Evolutionary conservation across 2,888 invertebrate species (phyloP).

Genomic region (Apotomis capreana): DNA sequence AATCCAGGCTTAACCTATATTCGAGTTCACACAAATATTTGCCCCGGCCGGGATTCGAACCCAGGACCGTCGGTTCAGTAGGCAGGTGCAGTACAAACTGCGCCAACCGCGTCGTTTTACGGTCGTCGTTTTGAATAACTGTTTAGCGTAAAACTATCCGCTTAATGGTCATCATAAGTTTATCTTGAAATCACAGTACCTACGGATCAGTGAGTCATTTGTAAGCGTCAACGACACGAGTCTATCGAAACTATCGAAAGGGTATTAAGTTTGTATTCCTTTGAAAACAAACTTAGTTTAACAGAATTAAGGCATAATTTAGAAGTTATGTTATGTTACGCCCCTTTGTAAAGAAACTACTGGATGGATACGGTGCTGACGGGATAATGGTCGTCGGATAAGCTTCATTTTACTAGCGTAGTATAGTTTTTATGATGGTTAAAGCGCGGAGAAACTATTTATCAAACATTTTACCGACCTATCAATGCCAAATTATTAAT

Average conservation of each 20-base stretch:
- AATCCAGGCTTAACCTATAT: too few relatives aligned
- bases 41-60: too few relatives aligned
- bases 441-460: background rate
- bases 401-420: conserved; percentile 23
- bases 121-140: conserved; percentile 23
- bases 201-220: conserved; percentile 26
- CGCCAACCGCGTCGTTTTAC: too few relatives aligned
- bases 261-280: too few relatives aligned
- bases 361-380: conserved; percentile 6
- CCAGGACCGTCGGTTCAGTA: too few relatives aligned
- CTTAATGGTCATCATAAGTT: conserved; percentile 26
- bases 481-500: background rate
- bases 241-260: too few relatives aligned
- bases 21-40: too few relatives aligned
- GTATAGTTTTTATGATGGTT: conserved; percentile 24
- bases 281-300: background rate
- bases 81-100: too few relatives aligned
- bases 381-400: conserved; percentile 17
- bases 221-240: conserved; percentile 26
- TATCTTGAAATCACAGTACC: conserved; percentile 28
- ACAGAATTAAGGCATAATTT: background rate
- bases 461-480: background rate
- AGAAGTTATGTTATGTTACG: background rate
- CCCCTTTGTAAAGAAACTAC: background rate
- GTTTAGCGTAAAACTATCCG: conserved; percentile 29